Base-by-base conservation (phyloP, 2,113 vertebrate species). In the Camarhynchus parvulus region DNA sequence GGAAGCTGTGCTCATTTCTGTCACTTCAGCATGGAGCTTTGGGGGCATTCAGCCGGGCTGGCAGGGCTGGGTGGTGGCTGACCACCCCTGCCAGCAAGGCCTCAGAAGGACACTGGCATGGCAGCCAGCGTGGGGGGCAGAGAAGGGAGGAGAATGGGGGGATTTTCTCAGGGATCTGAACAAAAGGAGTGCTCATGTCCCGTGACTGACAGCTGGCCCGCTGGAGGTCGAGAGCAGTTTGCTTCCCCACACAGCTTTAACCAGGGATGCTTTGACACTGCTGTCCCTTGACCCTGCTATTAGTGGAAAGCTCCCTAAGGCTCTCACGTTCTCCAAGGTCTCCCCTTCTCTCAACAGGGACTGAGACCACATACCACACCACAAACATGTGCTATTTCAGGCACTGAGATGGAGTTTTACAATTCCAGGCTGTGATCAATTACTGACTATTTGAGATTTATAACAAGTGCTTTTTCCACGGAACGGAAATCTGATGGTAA, bases 301-400 rank as follows among this genome's bases (percentile, higher is more conserved):
- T 53, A 92, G 92, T 68, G 76, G 87, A 89, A 93, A 96, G 94
- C 77, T 95, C 83, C 94, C 96, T 94, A 92, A 92, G 94, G 94
- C 91, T 88, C 95, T 92, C 88, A 56, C 90, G 96, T 96, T 98
- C 96, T 97, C 95, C 86, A 92, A 96, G 96, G 96, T 97, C 86
- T 94, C 63, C 62, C 59, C 87, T 96, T 95, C 92, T 96, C 97
- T 95, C 94, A 35, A 98, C 94, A 95, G 91, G 92, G 77, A 59
- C 61, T 92, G 95, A 97, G 98, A 98, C 78, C 63, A 87, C 97
- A 98, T 85, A 96, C 88, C 85, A 66, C 27, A 85, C 78, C 89
- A 68, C 68, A 93, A 97, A 95, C 88, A 79, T 92, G 92, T 93
- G 97, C 97, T 96, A 94, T 97, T 94, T 94, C 72, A 91, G 80